Evolutionary conservation across 2,113 vertebrate genomes (phyloP).

Genomic region (Lamprotornis superbus): DNA sequence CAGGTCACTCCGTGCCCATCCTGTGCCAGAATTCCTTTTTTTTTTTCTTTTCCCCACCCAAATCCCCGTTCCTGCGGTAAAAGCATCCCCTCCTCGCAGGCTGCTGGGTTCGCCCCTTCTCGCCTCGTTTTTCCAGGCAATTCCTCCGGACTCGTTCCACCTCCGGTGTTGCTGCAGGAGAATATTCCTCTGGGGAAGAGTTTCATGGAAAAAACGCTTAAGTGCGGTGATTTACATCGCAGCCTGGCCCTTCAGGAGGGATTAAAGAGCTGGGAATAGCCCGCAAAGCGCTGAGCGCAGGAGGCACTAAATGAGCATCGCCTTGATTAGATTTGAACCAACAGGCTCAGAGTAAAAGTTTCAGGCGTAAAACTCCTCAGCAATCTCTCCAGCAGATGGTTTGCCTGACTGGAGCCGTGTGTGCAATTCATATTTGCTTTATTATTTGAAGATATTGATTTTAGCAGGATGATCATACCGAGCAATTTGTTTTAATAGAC

Average conservation of each 20-base stretch:
- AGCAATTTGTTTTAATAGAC: constrained; percentile 26
- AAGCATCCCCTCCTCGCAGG: background rate
- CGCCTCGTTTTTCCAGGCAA: background rate
- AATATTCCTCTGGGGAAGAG: background rate
- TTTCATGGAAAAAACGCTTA: background rate
- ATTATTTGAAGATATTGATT: constrained; percentile 38
- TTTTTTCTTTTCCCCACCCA: background rate
- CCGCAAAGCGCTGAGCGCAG: background rate
- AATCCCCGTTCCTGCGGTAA: fast-evolving
- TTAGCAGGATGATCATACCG: background rate
- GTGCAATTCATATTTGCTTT: background rate
- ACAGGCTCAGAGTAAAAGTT: background rate
- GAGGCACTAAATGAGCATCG: background rate
- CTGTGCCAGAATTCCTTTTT: background rate
- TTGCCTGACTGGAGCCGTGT: background rate
- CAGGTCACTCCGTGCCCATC: background rate
- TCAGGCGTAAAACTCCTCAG: background rate
- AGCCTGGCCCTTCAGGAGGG: background rate
- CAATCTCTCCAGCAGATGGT: background rate
- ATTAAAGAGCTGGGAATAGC: background rate
- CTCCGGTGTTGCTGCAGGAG: background rate
- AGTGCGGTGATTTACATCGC: background rate
- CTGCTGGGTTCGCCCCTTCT: background rate
- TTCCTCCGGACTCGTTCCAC: background rate
- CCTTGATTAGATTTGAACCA: background rate